Conservation (phyloP, 2,113 vertebrate species). For the Pantherophis guttatus region DNA sequence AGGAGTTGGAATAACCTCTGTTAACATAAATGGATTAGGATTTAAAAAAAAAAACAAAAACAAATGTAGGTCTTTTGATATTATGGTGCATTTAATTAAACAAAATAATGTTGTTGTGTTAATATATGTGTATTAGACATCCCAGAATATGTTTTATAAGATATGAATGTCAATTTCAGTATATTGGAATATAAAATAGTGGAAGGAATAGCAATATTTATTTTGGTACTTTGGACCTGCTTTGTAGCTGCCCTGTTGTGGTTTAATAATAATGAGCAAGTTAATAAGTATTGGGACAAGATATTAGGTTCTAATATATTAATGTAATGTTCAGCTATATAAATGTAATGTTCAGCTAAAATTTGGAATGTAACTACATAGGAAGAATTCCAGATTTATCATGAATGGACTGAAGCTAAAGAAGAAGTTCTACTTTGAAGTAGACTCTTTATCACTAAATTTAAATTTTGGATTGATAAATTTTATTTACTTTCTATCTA, state of each 20-base stretch:
- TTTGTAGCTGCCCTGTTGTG: background rate
- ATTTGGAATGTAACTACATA: background rate
- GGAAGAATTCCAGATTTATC: background rate
- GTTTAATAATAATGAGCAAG: background rate
- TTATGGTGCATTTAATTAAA: background rate
- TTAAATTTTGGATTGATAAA: background rate
- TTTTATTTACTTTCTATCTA: background rate
- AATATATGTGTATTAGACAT: background rate
- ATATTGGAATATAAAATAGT: background rate
- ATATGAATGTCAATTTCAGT: background rate
- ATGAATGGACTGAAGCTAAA: background rate
- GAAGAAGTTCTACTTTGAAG: background rate
- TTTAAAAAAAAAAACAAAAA: background rate
- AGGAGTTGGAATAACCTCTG: background rate
- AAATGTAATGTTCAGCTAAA: background rate
- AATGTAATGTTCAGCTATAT: background rate
- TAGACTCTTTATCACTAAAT: background rate
- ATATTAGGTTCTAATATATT: background rate
- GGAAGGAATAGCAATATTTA: background rate
- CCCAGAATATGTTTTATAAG: background rate
- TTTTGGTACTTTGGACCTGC: background rate
- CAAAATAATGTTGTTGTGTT: background rate
- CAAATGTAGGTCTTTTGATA: background rate
- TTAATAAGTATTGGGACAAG: background rate
- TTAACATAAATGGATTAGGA: background rate